Conservation (phyloP, 2,888 invertebrate species). For the Tenthredo notha region DNA sequence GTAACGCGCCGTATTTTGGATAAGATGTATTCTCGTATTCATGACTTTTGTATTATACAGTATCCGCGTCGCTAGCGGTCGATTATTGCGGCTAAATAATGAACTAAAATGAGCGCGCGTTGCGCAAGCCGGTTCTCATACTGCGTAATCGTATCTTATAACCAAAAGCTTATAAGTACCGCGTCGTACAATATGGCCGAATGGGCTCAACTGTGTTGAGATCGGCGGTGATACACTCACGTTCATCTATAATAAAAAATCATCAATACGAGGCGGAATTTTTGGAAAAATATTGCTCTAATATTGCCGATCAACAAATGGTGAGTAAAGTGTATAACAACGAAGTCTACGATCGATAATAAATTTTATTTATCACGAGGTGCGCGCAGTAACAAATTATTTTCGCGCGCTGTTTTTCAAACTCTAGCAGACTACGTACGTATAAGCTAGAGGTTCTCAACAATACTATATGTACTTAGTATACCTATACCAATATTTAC, state of each 20-base stretch:
- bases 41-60: neutral
- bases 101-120: constrained; percentile 35
- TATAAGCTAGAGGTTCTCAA: constrained; percentile 47
- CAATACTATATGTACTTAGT: neutral
- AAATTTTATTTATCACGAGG: neutral
- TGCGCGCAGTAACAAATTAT: constrained; percentile 54
- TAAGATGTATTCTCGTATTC: neutral
- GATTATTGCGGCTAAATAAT: constrained; percentile 31
- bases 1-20: too few species aligned
- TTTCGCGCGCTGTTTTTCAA: constrained; percentile 71
- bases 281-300: constrained; percentile 52
- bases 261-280: constrained; percentile 59
- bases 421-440: constrained; percentile 62
- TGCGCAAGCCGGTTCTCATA: constrained; percentile 37
- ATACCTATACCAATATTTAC: neutral
- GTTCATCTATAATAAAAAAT: constrained; percentile 62
- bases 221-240: constrained; percentile 68
- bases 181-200: constrained; percentile 69
- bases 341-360: constrained; percentile 54
- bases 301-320: constrained; percentile 62
- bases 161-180: constrained; percentile 41
- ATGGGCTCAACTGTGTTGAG: constrained; percentile 72
- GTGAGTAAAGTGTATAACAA: constrained; percentile 61
- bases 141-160: constrained; percentile 31
- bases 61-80: neutral